A percentile compares a stretch with the other conserved stretches of the same genome.
Evolutionary conservation across 2,888 invertebrate genomes (phyloP).

Genomic region (Thelaira solivaga): DNA sequence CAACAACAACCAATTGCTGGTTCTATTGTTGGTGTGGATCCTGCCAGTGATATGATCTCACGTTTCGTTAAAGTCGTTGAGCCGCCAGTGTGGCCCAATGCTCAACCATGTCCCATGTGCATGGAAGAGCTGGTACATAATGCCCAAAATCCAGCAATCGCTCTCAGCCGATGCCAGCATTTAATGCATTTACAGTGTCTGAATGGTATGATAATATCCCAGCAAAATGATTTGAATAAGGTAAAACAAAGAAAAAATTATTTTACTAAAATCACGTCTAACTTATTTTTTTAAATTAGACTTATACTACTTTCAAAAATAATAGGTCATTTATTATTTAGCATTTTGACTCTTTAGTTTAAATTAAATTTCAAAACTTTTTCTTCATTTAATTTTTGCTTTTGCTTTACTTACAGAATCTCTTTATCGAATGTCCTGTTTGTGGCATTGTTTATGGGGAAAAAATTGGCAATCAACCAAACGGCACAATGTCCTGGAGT

Average conservation of each 20-base stretch:
- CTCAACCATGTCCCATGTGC: slow-evolving; percentile 85
- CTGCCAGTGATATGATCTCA: slow-evolving; percentile 80
- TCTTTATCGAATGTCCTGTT: slow-evolving; percentile 90
- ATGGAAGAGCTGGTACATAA: slow-evolving; percentile 79
- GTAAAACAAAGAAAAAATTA: slow-evolving; percentile 65
- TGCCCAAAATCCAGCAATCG: slow-evolving; percentile 80
- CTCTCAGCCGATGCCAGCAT: slow-evolving; percentile 86
- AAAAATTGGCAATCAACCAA: slow-evolving; percentile 87
- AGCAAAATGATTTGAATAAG: slow-evolving; percentile 78
- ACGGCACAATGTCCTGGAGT: slow-evolving; percentile 90
- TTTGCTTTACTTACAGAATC: slow-evolving; percentile 74
- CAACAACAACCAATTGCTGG: slow-evolving; percentile 75
- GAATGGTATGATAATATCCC: slow-evolving; percentile 84
- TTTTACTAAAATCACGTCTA: no score
- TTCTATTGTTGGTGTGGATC: slow-evolving; percentile 78
- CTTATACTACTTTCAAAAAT: no score
- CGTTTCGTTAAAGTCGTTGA: slow-evolving; percentile 84
- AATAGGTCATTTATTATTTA: no score
- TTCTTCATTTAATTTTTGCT: neutral
- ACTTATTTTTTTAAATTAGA: no score
- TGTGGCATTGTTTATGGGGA: slow-evolving; percentile 92
- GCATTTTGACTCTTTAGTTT: neutral
- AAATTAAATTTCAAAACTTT: slow-evolving; percentile 1
- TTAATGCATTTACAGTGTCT: slow-evolving; percentile 89
- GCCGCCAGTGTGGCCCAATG: slow-evolving; percentile 82